These are phyloP conservation scores for Cottus gobio DNA, from an alignment of 2,113 vertebrate species.

Conservation along the genomic window DNA sequence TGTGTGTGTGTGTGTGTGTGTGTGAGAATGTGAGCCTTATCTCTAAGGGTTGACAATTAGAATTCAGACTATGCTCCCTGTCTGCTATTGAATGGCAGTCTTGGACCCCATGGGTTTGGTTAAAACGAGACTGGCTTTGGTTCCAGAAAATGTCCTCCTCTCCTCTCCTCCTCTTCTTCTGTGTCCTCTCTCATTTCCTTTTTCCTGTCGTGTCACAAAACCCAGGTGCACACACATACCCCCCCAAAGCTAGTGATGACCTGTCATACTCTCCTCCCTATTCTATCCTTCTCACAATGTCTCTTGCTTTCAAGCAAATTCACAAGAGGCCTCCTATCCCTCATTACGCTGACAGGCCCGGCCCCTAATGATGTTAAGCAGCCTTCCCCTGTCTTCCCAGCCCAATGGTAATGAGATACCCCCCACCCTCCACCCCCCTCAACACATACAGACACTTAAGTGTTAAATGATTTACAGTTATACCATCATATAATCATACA, in stretches of 20 bases:
- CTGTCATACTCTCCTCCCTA: background rate
- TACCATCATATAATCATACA: slow-evolving; percentile 44
- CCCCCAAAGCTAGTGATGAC: slow-evolving; percentile 15
- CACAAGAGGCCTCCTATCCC: slow-evolving; percentile 65
- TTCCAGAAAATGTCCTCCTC: slow-evolving; percentile 30
- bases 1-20: slow-evolving; percentile 18
- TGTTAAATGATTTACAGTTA: slow-evolving; percentile 62
- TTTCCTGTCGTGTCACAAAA: slow-evolving; percentile 24
- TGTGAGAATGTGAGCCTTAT: slow-evolving; percentile 39
- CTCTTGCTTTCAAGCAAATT: slow-evolving; percentile 39
- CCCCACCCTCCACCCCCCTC: slow-evolving; percentile 22
- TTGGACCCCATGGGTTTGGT: slow-evolving; percentile 51
- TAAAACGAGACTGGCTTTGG: slow-evolving; percentile 37
- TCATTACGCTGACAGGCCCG: slow-evolving; percentile 75
- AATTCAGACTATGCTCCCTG: slow-evolving; percentile 59
- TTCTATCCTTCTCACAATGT: background rate
- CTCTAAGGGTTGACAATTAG: slow-evolving; percentile 65
- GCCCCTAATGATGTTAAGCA: slow-evolving; percentile 77
- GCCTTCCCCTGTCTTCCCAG: slow-evolving; percentile 66
- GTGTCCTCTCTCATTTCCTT: slow-evolving; percentile 1
- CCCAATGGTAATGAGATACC: slow-evolving; percentile 65
- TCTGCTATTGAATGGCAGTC: slow-evolving; percentile 60
- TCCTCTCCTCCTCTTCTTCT: background rate
- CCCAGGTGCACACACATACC: slow-evolving; percentile 32
- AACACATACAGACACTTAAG: slow-evolving; percentile 40